These are phyloP conservation scores for Tipula unca DNA, from an alignment of 2,888 invertebrate species.

Conservation along the genomic window DNA sequence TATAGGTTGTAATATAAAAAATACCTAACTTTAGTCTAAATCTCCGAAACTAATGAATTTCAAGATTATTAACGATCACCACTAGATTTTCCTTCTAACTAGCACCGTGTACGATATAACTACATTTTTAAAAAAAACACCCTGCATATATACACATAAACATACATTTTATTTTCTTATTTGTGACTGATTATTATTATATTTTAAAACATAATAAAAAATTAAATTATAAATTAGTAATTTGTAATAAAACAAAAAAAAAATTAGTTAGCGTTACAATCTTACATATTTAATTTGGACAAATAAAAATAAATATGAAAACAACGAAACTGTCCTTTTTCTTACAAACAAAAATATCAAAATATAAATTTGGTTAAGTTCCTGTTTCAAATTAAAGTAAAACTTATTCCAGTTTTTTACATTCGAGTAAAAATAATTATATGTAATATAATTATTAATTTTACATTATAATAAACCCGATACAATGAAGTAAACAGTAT, in stretches of 20 bases:
- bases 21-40: too few relatives aligned
- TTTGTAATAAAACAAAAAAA: background rate
- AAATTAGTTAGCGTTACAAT: background rate
- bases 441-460: background rate
- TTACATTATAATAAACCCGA: background rate
- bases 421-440: background rate
- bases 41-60: too few relatives aligned
- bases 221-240: background rate
- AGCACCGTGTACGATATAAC: too few relatives aligned
- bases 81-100: too few relatives aligned
- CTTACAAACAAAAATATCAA: background rate
- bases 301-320: background rate
- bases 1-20: too few relatives aligned
- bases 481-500: background rate
- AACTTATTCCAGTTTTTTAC: background rate
- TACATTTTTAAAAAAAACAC: too few relatives aligned
- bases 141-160: too few relatives aligned
- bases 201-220: background rate
- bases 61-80: too few relatives aligned
- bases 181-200: background rate
- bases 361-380: background rate
- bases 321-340: background rate
- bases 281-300: background rate
- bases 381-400: background rate
- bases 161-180: background rate